Evolutionary conservation across 2,113 vertebrate species (phyloP).

Genomic region (Tetrao urogallus): DNA sequence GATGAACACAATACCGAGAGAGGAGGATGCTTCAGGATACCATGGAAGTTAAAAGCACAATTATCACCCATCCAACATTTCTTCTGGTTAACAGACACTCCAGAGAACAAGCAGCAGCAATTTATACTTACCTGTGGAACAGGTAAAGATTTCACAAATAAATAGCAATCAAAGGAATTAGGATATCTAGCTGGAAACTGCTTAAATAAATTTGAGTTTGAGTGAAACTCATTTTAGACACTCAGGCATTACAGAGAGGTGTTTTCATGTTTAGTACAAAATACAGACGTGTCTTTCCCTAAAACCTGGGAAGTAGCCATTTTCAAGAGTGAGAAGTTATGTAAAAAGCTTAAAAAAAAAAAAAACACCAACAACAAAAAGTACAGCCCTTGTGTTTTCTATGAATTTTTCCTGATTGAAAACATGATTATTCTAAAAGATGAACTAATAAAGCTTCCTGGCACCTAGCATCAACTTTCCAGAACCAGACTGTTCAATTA

Average conservation of each 20-base stretch:
- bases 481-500: background rate
- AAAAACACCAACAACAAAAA: background rate
- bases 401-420: background rate
- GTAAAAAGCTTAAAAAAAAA: background rate
- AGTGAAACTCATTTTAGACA: background rate
- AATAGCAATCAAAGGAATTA: background rate
- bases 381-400: background rate
- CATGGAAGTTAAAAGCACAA: background rate
- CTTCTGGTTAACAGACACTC: background rate
- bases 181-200: accelerated
- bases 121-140: background rate
- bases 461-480: background rate
- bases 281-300: background rate
- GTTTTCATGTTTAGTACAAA: background rate
- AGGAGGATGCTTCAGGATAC: background rate
- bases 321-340: background rate
- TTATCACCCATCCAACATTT: background rate
- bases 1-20: background rate
- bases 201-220: background rate
- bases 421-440: background rate
- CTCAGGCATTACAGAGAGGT: background rate
- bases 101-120: background rate
- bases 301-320: background rate
- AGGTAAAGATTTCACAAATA: background rate
- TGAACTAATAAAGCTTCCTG: background rate